Percentiles rank a stretch among this genome's conserved stretches.
phyloP scores from a whole-genome alignment of 2,888 invertebrate genomes.

The Athetis lepigone region DNA sequence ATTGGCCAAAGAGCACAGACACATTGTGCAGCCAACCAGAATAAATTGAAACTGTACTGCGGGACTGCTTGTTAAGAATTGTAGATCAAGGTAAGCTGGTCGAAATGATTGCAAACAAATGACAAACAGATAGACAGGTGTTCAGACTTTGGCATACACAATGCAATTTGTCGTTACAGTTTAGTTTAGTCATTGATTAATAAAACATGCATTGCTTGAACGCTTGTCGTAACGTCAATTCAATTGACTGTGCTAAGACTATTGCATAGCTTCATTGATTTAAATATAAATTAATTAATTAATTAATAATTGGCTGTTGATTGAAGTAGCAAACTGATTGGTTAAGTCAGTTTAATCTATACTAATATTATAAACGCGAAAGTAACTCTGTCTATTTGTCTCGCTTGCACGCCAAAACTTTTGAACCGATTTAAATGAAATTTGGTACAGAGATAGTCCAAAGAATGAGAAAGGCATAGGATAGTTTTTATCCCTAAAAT shows the following conservation, averaged over 20 bases:
- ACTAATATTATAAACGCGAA: no score
- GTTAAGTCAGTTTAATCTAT: no score
- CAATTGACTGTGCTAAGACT: constrained; percentile 21
- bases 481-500: no score
- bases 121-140: constrained; percentile 44
- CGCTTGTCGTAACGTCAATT: constrained; percentile 4
- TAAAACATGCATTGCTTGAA: no score
- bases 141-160: constrained; percentile 27
- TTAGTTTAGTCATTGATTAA: no score
- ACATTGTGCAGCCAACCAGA: not conserved
- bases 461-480: no score
- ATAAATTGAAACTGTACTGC: not conserved
- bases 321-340: no score
- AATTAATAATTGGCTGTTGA: not conserved
- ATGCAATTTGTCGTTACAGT: constrained; percentile 25
- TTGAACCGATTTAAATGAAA: no score
- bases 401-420: no score
- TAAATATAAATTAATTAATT: constrained; percentile 12
- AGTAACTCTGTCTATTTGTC: no score
- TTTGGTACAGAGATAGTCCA: no score
- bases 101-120: not conserved
- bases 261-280: constrained; percentile 14
- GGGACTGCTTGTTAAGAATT: not conserved
- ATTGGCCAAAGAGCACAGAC: constrained; percentile 21
- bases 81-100: not conserved